Evolutionary conservation across 2,888 invertebrate species (phyloP), one percentile per base, ranked within the genome.

Genomic region (Dione juno): DNA sequence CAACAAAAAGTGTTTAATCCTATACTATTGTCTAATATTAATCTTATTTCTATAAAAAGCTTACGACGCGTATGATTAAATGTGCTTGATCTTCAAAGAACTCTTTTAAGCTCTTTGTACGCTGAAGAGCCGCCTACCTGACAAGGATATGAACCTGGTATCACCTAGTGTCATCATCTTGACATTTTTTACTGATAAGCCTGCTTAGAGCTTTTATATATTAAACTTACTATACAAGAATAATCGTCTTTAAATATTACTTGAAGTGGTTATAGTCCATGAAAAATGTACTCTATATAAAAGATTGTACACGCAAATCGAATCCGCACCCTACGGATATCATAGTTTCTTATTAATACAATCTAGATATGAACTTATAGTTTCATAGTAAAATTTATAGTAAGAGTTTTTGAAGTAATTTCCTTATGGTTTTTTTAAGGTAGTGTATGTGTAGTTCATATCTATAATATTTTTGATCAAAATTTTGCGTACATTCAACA

Each of bases 1-100:
- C 50, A n/a, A 40, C 54, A 35, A 37, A 50, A 59, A 67, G 48
- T 58, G 35, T 48, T 35, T 50, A 67, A 58, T 43, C 59, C 59
- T 13, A 28, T 35, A 59, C 16, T 41, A 19, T 59, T 67, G 59
- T 67, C 28, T 52, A 54, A 13, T n/a, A 48, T 50, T 57, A 35
- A 66, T 66, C 57, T 57, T 40, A 21, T n/a, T 37, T 37, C 57
- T 40, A 57, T 57, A 57, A 40, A 40, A 57, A 37, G 16, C 11
- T 57, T 40, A 16, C 40, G 57, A 57, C 16, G 57, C 57, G 57
- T 57, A 19, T 57, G 57, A 57, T 57, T 57, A 57, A 40, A 57
- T 6, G 57, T 40, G 16, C 57, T 57, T 57, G 57, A 57, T 57
- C 16, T 57, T 6, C 16, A 57, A 19, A 40, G 57, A n/a, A 53